Conservation (phyloP, 2,797 vertebrate species). For the Eupleurogrammus muticus region DNA sequence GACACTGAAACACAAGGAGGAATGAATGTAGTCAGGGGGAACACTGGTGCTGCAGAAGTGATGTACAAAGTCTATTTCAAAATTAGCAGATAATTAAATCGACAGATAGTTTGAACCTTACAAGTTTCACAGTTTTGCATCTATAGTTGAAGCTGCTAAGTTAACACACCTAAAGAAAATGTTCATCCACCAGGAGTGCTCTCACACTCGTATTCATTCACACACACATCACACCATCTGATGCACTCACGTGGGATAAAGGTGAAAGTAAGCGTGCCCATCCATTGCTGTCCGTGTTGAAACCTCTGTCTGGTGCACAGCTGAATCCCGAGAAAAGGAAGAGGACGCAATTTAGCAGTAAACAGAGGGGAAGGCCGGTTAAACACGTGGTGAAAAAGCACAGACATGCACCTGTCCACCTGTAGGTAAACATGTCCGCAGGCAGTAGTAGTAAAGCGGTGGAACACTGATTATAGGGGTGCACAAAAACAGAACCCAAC, state of each 20-base stretch:
- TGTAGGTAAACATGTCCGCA: constrained; percentile 94
- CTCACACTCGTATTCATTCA: not conserved
- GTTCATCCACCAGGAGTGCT: not conserved
- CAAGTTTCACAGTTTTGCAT: constrained; percentile 65
- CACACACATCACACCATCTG: not conserved
- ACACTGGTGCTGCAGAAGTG: not conserved
- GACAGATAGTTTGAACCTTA: constrained; percentile 52
- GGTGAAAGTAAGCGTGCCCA: constrained; percentile 89
- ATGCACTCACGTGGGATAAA: constrained; percentile 90
- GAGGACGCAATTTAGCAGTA: not conserved
- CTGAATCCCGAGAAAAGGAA: constrained; percentile 83
- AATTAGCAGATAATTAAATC: not conserved
- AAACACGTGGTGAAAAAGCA: not conserved
- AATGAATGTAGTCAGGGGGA: not conserved
- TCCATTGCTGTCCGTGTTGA: constrained; percentile 93
- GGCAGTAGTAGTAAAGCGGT: constrained; percentile 56
- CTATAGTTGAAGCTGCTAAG: constrained; percentile 1
- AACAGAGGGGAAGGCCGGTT: not conserved
- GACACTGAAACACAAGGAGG: constrained; percentile 86
- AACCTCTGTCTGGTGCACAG: constrained; percentile 94
- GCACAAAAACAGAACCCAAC: too few relatives aligned
- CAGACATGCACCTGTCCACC: constrained; percentile 88
- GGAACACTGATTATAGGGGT: too few relatives aligned
- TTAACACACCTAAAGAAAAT: constrained; percentile 26
- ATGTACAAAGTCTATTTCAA: not conserved